A percentile compares a stretch with the other conserved stretches of the same genome.
These are phyloP conservation scores for Sorex araneus DNA, from an alignment of 2,113 vertebrate genomes.

Conservation along the genomic window DNA sequence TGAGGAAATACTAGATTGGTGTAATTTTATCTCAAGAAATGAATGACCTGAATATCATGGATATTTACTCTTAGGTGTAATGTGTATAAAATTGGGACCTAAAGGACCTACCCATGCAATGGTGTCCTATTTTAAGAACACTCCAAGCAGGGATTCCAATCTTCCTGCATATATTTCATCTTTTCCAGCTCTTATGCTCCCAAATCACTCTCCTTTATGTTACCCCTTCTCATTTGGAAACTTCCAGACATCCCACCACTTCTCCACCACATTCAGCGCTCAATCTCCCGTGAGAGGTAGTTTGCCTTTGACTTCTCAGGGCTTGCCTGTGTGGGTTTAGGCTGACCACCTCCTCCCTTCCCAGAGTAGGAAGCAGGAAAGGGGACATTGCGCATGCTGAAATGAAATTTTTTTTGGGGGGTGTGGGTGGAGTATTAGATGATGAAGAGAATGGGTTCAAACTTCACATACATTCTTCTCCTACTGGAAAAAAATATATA, in stretches of 20 bases:
- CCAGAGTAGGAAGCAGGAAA: background rate
- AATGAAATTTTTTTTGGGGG: background rate
- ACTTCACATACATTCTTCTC: conserved; percentile 14
- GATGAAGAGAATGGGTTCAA: background rate
- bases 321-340: background rate
- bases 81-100: background rate
- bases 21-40: conserved; percentile 6
- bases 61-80: background rate
- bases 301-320: background rate
- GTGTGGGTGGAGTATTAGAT: background rate
- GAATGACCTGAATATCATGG: background rate
- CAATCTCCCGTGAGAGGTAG: background rate
- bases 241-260: background rate
- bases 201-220: background rate
- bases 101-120: background rate
- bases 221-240: background rate
- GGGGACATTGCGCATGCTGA: background rate
- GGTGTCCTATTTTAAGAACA: background rate
- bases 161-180: background rate
- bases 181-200: background rate
- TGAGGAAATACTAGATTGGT: conserved; percentile 14
- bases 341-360: too few relatives aligned
- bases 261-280: background rate
- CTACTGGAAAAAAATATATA: background rate
- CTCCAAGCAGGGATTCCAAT: background rate